Base-by-base conservation (phyloP, 1,140 invertebrate genomes). In the Augochlora pura region DNA sequence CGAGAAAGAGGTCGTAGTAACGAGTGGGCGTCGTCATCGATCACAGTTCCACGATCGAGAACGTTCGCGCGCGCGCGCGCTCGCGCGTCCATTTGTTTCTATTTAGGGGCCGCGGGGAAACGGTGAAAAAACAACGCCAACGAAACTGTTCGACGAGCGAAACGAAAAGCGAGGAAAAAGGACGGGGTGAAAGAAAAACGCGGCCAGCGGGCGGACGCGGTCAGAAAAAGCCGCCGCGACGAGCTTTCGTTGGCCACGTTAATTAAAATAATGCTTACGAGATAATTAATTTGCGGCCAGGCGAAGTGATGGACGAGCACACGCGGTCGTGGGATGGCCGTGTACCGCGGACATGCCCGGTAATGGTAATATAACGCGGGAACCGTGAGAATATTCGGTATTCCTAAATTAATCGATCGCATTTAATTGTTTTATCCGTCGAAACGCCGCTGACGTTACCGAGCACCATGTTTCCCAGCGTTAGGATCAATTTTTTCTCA, bases 191-290 rank as follows among this genome's bases (percentile, higher is more conserved):
- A 25, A 23, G 39, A n/a, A 9, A 59, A 27, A 64, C 39, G 42
- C 10, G 38, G 18, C n/a, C 54, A 60, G 14, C 25, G 54, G 12
- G 38, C 4, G n/a, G 14, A 27, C 59, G 59, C 59, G 59, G 59
- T 62, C 59, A 9, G 52, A 27, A 59, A 75, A 75, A 66, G 18
- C 7, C 42, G 18, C 7, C 42, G 39, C 39, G 46, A 27, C 64
- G 52, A 38, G 70, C 39, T 70, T 75, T 70, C 64, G 57, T 57
- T 27, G 67, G 62, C 8, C 42, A 54, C 80, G 81, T 86, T 86
- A 86, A 86, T 86, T 86, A 86, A 86, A 86, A 86, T 86, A 83
- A 86, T 86, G 85, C 84, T 86, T 84, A 82, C 82, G 86, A 80
- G 86, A 87, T 84, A 87, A 87, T 87, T 87, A 87, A 84, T 87